phyloP scores from a whole-genome alignment of 1,140 invertebrate genomes.

The Eriosoma lanigerum region DNA sequence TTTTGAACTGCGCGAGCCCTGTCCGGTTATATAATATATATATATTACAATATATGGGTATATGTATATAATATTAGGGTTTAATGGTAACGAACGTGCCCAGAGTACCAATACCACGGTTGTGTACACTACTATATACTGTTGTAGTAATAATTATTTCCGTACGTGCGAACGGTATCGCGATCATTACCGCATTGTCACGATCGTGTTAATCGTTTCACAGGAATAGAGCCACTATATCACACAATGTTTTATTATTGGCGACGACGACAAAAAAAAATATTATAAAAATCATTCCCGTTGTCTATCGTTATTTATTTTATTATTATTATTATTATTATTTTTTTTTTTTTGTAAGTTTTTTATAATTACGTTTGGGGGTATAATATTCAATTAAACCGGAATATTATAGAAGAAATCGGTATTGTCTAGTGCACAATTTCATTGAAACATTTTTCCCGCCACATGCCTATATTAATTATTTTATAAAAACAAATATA shows the following conservation, averaged over 20 bases:
- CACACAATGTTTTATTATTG: background rate
- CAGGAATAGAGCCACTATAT: background rate
- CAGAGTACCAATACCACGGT: background rate
- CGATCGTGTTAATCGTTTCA: constrained; percentile 9
- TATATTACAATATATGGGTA: no score
- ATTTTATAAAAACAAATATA: no score
- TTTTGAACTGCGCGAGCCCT: background rate
- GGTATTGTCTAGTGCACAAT: no score
- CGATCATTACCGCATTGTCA: constrained; percentile 12
- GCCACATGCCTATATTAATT: no score
- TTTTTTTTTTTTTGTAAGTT: no score
- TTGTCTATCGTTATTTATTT: background rate
- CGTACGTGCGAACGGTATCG: background rate
- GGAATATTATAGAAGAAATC: no score
- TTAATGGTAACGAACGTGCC: constrained; percentile 25
- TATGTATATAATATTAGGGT: no score
- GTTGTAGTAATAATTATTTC: background rate
- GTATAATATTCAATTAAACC: no score
- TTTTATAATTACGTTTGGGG: no score
- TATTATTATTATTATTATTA: background rate
- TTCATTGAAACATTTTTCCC: no score
- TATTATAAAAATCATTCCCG: no score
- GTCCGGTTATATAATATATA: constrained; percentile 11
- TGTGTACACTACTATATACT: background rate
- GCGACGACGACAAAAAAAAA: no score